These are phyloP conservation scores for Premnoplex brunnescens DNA, from an alignment of 2,797 vertebrate species.

Conservation along the genomic window DNA sequence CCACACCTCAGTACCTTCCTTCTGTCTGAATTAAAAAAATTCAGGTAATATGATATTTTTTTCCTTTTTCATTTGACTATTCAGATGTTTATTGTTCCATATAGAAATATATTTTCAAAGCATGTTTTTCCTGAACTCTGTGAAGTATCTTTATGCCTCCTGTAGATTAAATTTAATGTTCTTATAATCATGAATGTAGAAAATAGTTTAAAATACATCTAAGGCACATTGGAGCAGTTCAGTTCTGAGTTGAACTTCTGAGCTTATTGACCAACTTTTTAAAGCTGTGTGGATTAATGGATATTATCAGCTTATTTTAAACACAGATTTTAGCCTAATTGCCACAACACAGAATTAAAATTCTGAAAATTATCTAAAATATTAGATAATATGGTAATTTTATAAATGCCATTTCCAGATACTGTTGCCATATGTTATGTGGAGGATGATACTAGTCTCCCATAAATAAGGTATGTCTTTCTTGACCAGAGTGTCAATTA, in stretches of 20 bases:
- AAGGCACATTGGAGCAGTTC: not conserved
- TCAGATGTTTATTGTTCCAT: not conserved
- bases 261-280: not conserved
- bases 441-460: not conserved
- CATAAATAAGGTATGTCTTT: not conserved
- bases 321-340: not conserved
- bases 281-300: not conserved
- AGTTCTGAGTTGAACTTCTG: not conserved
- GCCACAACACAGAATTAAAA: not conserved
- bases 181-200: not conserved
- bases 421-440: not conserved
- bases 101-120: not conserved
- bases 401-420: not conserved
- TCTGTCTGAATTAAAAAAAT: not conserved
- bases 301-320: not conserved
- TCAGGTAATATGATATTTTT: fast-evolving
- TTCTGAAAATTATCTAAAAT: not conserved
- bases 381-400: not conserved
- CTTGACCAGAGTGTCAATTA: not conserved
- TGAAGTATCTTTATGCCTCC: not conserved
- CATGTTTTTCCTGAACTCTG: not conserved
- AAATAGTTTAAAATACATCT: not conserved
- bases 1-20: not conserved
- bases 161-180: not conserved
- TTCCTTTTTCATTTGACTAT: not conserved